A percentile compares a stretch with the other conserved stretches of the same genome.
Evolutionary conservation across 2,888 invertebrate genomes (phyloP).

Genomic region (Drosophila greeni): DNA sequence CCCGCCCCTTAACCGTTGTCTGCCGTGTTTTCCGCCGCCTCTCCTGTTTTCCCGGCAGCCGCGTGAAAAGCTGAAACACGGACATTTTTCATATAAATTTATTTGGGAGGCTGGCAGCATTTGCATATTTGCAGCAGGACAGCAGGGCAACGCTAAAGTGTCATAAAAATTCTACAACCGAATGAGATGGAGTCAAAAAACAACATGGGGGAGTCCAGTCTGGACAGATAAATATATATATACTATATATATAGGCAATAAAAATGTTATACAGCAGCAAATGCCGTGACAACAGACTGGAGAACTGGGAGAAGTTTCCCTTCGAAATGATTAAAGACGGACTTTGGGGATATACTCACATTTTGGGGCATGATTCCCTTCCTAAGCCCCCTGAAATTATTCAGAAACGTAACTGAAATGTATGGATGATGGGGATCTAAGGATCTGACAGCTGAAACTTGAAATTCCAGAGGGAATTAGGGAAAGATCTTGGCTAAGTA

Average conservation of each 20-base stretch:
- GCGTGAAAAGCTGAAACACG: slow-evolving; percentile 47
- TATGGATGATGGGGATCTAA: background rate
- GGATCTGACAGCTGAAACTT: background rate
- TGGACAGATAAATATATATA: slow-evolving; percentile 38
- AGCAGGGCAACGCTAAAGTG: slow-evolving; percentile 50
- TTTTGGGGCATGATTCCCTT: too few relatives aligned
- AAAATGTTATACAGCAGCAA: slow-evolving; percentile 61
- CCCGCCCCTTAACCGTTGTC: slow-evolving; percentile 8
- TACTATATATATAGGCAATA: slow-evolving; percentile 50
- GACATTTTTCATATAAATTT: slow-evolving; percentile 66
- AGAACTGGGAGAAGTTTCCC: background rate
- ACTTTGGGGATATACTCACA: slow-evolving; percentile 14
- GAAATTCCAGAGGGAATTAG: background rate
- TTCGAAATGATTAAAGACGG: slow-evolving; percentile 26
- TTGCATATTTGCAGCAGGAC: too few relatives aligned
- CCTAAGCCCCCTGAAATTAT: slow-evolving; percentile 15
- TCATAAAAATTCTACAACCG: slow-evolving; percentile 63
- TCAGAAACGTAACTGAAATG: slow-evolving; percentile 5
- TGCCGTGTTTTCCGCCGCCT: slow-evolving; percentile 6
- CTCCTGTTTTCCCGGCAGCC: background rate
- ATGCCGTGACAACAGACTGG: slow-evolving; percentile 34
- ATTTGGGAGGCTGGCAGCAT: slow-evolving; percentile 50
- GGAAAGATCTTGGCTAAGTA: too few relatives aligned
- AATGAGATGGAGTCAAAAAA: slow-evolving; percentile 50
- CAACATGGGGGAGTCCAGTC: slow-evolving; percentile 4